Conservation (phyloP, 2,888 invertebrate species). For the Nowickia ferox region DNA sequence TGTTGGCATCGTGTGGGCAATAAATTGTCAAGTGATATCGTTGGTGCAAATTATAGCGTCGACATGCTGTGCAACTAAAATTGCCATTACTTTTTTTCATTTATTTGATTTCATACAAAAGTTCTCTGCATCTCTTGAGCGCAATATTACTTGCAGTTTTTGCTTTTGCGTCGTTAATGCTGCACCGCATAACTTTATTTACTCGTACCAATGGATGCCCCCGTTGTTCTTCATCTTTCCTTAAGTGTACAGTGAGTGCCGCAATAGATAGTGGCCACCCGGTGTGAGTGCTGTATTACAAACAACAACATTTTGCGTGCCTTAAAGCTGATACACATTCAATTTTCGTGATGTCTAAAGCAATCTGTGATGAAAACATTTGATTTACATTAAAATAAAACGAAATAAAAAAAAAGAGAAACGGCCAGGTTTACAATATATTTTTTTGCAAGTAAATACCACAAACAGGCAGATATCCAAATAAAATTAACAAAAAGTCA, state of each 20-base stretch:
- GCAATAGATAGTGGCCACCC: constrained; percentile 69
- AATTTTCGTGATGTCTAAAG: constrained; percentile 62
- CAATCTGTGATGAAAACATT: constrained; percentile 67
- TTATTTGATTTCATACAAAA: constrained; percentile 28
- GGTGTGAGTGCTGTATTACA: constrained; percentile 63
- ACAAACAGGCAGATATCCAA: not conserved
- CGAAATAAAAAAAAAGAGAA: constrained; percentile 10
- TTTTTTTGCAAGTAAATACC: not conserved
- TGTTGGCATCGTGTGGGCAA: constrained; percentile 72
- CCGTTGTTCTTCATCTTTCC: constrained; percentile 41
- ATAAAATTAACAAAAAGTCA: not conserved
- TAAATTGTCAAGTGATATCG: constrained; percentile 74
- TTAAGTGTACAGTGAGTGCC: constrained; percentile 37
- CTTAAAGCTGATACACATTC: constrained; percentile 57
- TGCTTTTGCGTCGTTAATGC: constrained; percentile 16
- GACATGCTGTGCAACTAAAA: constrained; percentile 72
- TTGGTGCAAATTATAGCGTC: constrained; percentile 72
- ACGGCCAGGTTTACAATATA: not conserved
- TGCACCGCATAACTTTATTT: constrained; percentile 63
- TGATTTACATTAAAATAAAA: constrained; percentile 55
- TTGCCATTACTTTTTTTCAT: constrained; percentile 57
- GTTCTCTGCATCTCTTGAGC: constrained; percentile 37
- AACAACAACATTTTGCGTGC: constrained; percentile 64
- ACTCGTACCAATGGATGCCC: constrained; percentile 49
- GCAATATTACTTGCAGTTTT: constrained; percentile 39